Conservation (phyloP, 2,797 vertebrate species). For the Eulemur coronatus region DNA sequence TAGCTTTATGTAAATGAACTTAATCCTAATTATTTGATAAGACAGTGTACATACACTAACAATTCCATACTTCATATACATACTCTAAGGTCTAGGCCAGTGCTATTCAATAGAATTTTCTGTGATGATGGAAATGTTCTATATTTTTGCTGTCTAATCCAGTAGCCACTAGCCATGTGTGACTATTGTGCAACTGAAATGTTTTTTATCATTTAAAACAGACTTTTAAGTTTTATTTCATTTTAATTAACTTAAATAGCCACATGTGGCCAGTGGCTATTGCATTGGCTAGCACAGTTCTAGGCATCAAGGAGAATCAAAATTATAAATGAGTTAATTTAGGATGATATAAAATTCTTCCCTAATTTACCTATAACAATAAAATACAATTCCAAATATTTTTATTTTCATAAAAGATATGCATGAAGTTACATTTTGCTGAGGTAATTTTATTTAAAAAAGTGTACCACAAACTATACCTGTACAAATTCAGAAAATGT, state of each 20-base stretch:
- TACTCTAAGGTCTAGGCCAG: background rate
- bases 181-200: background rate
- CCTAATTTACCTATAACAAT: background rate
- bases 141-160: background rate
- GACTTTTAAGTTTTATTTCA: background rate
- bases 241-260: constrained; percentile 16
- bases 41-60: background rate
- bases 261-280: background rate
- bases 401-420: background rate
- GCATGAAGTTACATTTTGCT: background rate
- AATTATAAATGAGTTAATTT: background rate
- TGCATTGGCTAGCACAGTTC: background rate
- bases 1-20: background rate
- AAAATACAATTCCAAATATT: background rate
- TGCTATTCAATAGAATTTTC: background rate
- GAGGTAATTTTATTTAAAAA: background rate
- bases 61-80: background rate
- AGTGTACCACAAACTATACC: background rate
- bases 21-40: background rate
- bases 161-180: background rate
- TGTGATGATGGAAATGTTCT: background rate
- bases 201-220: background rate
- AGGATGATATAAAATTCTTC: background rate
- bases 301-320: background rate
- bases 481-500: background rate